phyloP scores from a whole-genome alignment of 2,888 invertebrate species.

The Drosophila emarginata region DNA sequence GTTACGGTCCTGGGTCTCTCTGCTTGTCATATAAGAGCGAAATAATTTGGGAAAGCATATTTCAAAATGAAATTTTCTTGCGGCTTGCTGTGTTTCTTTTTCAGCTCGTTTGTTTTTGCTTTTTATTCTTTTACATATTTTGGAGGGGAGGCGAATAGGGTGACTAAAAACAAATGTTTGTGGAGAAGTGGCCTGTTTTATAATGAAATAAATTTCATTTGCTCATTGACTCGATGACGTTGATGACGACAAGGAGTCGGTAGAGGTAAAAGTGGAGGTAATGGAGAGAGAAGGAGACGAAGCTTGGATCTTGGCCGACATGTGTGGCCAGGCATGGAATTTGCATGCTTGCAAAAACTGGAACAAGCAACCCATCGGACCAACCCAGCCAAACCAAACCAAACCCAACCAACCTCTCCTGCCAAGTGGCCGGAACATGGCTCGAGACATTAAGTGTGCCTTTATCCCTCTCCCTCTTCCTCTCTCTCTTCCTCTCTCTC shows the following conservation, averaged over 20 bases:
- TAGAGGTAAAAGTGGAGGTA: slow-evolving; percentile 25
- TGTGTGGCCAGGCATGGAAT: slow-evolving; percentile 74
- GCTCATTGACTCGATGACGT: slow-evolving; percentile 72
- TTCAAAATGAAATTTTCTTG: slow-evolving; percentile 76
- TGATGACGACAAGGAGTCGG: slow-evolving; percentile 45
- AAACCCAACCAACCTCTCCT: slow-evolving; percentile 5
- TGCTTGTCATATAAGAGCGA: slow-evolving; percentile 62
- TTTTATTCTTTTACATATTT: too few relatives aligned
- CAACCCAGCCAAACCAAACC: background rate
- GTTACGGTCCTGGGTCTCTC: slow-evolving; percentile 26
- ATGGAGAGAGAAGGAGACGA: slow-evolving; percentile 1
- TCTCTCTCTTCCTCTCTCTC: slow-evolving; percentile 20
- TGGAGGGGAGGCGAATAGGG: background rate
- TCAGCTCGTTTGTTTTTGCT: slow-evolving; percentile 2
- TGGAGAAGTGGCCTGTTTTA: slow-evolving; percentile 53
- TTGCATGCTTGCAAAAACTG: slow-evolving; percentile 63
- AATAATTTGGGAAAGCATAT: slow-evolving; percentile 75
- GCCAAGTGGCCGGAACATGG: slow-evolving; percentile 60
- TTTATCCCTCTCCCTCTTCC: slow-evolving; percentile 9
- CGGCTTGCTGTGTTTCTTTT: slow-evolving; percentile 45
- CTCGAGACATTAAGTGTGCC: slow-evolving; percentile 56
- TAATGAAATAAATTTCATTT: slow-evolving; percentile 76
- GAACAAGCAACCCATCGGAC: slow-evolving; percentile 29
- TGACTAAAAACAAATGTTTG: slow-evolving; percentile 75
- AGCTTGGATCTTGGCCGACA: slow-evolving; percentile 56